Conservation (phyloP, 2,797 vertebrate genomes). For the Sarcophilus harrisii region DNA sequence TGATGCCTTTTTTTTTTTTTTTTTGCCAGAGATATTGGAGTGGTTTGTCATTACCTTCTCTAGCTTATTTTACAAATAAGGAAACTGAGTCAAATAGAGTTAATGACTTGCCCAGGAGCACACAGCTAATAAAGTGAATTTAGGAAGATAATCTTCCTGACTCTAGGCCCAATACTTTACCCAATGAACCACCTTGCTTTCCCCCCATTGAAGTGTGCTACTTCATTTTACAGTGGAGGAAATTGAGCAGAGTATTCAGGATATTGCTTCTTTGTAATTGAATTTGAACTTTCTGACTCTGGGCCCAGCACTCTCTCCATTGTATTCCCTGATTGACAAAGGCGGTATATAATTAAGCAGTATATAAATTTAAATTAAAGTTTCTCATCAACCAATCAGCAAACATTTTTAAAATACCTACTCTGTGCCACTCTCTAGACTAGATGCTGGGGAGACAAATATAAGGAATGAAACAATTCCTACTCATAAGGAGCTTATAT, state of each 20-base stretch:
- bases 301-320: neutral
- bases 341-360: neutral
- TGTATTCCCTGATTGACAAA: neutral
- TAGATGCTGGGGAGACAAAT: neutral
- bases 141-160: neutral
- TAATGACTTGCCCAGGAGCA: neutral
- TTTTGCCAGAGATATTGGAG: neutral
- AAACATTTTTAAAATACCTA: neutral
- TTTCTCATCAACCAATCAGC: neutral
- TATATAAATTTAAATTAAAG: neutral
- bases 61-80: neutral
- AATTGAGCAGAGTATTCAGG: neutral
- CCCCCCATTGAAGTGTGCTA: neutral
- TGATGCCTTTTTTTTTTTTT: neutral
- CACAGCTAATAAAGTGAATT: neutral
- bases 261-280: neutral
- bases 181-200: neutral
- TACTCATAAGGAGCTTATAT: neutral
- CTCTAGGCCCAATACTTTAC: neutral
- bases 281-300: neutral
- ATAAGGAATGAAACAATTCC: neutral
- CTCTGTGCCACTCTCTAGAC: neutral
- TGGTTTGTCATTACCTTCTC: neutral
- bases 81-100: neutral
- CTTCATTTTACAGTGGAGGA: neutral